Conservation (phyloP, 2,888 invertebrate species). For the Euzophera pinguis region DNA sequence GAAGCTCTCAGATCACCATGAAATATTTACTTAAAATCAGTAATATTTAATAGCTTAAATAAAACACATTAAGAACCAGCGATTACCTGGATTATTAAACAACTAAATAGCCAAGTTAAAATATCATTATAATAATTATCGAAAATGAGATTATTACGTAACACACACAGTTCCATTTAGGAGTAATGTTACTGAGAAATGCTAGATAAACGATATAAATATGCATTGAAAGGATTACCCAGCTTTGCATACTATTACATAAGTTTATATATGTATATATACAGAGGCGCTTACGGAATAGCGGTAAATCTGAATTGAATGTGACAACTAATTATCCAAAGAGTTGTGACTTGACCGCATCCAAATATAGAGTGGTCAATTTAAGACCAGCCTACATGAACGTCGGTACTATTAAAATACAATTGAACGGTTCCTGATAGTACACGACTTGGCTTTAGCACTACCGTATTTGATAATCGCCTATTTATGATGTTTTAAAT, state of each 20-base stretch:
- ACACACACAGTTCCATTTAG: neutral
- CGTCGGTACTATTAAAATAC: conserved; percentile 6
- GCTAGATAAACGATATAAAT: conserved; percentile 1
- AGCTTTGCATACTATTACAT: neutral
- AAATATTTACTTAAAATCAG: neutral
- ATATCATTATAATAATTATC: conserved; percentile 1
- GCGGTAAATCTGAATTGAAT: conserved; percentile 19
- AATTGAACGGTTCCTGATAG: conserved; percentile 4
- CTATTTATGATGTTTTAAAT: conserved; percentile 1
- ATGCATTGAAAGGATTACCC: conserved; percentile 1
- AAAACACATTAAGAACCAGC: neutral
- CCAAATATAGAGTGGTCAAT: conserved; percentile 24
- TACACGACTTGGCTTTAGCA: neutral
- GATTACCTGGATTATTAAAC: neutral
- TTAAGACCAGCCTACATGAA: conserved; percentile 13
- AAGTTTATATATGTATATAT: neutral
- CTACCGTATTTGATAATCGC: neutral
- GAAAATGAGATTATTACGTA: neutral
- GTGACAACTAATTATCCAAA: conserved; percentile 20
- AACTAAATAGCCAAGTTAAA: neutral
- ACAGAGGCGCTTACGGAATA: conserved; percentile 10
- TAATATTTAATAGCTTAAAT: neutral
- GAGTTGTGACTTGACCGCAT: conserved; percentile 19
- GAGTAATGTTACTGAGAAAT: neutral
- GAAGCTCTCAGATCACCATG: neutral